Evolutionary conservation across 2,113 vertebrate species (phyloP).

Genomic region (Neogobius melanostomus): DNA sequence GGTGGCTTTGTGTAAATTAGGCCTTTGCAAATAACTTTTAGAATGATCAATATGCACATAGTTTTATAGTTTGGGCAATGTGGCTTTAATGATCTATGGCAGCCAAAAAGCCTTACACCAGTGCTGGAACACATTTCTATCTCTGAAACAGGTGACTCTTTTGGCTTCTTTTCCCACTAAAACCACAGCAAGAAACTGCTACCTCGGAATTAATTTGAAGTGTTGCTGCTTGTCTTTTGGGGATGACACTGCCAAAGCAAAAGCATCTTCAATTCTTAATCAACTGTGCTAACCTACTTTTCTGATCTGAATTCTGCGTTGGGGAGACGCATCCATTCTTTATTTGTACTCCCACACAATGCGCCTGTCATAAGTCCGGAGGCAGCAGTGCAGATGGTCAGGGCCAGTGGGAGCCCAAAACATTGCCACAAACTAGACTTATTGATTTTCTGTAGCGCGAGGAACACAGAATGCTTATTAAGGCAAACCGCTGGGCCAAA

Average conservation of each 20-base stretch:
- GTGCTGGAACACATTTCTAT: no score
- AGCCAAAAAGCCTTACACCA: no score
- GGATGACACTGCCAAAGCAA: constrained; percentile 37
- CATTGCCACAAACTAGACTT: constrained; percentile 49
- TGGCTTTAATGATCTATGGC: no score
- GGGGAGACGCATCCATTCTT: constrained; percentile 42
- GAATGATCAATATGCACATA: no score
- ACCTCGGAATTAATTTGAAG: constrained; percentile 2
- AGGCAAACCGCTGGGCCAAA: constrained; percentile 27
- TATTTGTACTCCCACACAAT: constrained; percentile 60
- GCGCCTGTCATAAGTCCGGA: constrained; percentile 56
- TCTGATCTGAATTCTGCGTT: constrained; percentile 36
- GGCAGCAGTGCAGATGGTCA: constrained; percentile 53
- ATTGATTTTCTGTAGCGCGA: constrained; percentile 62
- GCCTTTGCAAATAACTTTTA: no score
- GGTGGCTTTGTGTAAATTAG: no score
- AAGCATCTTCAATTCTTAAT: constrained; percentile 45
- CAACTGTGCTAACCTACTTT: constrained; percentile 27
- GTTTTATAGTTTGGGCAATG: no score
- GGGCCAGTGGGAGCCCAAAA: constrained; percentile 48
- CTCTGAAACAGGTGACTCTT: neutral
- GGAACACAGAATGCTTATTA: constrained; percentile 36
- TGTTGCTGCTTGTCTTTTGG: constrained; percentile 18
- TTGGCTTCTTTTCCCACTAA: neutral
- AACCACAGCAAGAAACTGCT: neutral